Percentiles rank a stretch among this genome's conserved stretches.
Evolutionary conservation across 1,140 invertebrate genomes (phyloP).

Genomic region (Pantala flavescens): DNA sequence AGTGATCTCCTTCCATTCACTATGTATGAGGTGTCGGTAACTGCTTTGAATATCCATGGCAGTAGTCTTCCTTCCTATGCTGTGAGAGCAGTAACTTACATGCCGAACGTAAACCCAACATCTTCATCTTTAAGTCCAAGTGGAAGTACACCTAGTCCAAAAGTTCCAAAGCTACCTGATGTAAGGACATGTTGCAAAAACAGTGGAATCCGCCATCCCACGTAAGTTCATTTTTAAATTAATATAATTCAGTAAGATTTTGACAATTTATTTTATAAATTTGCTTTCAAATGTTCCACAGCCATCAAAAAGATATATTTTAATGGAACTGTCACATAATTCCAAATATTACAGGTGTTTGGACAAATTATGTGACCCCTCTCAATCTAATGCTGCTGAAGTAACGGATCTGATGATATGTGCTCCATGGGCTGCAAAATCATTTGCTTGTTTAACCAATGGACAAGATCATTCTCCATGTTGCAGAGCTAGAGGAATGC

Average conservation of each 20-base stretch:
- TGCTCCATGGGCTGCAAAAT: constrained; percentile 67
- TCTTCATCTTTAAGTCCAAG: constrained; percentile 21
- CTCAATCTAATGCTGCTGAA: constrained; percentile 45
- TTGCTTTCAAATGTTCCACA: too few species aligned
- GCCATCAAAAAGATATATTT: too few species aligned
- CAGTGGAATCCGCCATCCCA: constrained; percentile 57
- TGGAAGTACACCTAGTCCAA: constrained; percentile 29
- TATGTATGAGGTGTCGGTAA: constrained; percentile 69
- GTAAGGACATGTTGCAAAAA: constrained; percentile 56
- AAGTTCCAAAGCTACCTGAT: constrained; percentile 53
- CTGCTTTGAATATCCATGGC: constrained; percentile 59
- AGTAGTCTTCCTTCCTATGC: constrained; percentile 59
- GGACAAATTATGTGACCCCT: constrained; percentile 66
- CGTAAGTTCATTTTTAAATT: constrained; percentile 28
- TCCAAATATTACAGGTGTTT: constrained; percentile 41
- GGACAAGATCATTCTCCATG: constrained; percentile 71
- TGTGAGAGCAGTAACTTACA: constrained; percentile 54
- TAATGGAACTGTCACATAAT: too few species aligned
- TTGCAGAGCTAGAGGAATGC: constrained; percentile 60
- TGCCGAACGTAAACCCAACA: constrained; percentile 43
- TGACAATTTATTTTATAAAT: too few species aligned
- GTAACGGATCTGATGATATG: constrained; percentile 73
- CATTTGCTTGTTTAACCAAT: constrained; percentile 67
- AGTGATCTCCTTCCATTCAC: constrained; percentile 55
- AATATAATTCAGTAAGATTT: constrained; percentile 16